phyloP scores from a whole-genome alignment of 2,888 invertebrate species.

The Chydorus sphaericus region DNA sequence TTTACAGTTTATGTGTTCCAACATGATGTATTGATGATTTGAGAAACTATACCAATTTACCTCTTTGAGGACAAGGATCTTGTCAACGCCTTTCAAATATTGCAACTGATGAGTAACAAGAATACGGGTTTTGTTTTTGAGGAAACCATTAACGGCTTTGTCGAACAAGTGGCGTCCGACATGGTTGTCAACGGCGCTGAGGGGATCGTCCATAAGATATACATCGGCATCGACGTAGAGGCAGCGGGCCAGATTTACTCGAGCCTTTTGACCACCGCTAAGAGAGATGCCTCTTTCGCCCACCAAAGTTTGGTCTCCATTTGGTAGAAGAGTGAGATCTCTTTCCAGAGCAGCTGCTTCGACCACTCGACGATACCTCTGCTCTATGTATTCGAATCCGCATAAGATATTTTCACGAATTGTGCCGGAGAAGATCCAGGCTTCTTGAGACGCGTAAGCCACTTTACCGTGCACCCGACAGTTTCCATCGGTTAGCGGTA shows the following conservation, averaged over 20 bases:
- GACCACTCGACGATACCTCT: constrained; percentile 27
- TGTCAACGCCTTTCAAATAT: constrained; percentile 51
- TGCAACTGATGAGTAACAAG: constrained; percentile 66
- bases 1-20: constrained; percentile 18
- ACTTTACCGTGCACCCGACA: constrained; percentile 30
- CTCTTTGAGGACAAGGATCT: constrained; percentile 47
- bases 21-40: not conserved
- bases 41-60: constrained; percentile 24
- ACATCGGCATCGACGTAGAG: constrained; percentile 34
- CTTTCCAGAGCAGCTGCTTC: constrained; percentile 28
- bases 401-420: constrained; percentile 87
- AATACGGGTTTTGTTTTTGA: constrained; percentile 30
- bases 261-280: constrained; percentile 38
- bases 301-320: constrained; percentile 35
- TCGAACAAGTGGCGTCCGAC: constrained; percentile 34
- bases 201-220: constrained; percentile 35
- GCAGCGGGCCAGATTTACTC: constrained; percentile 33
- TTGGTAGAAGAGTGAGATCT: constrained; percentile 32
- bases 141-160: constrained; percentile 27
- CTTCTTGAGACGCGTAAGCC: constrained; percentile 43
- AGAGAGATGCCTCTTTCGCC: constrained; percentile 38
- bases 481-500: constrained; percentile 28
- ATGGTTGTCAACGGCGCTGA: constrained; percentile 35
- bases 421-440: constrained; percentile 61
- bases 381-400: constrained; percentile 44